Evolutionary conservation across 1,140 invertebrate genomes (phyloP).

Genomic region (Mercenaria mercenaria): DNA sequence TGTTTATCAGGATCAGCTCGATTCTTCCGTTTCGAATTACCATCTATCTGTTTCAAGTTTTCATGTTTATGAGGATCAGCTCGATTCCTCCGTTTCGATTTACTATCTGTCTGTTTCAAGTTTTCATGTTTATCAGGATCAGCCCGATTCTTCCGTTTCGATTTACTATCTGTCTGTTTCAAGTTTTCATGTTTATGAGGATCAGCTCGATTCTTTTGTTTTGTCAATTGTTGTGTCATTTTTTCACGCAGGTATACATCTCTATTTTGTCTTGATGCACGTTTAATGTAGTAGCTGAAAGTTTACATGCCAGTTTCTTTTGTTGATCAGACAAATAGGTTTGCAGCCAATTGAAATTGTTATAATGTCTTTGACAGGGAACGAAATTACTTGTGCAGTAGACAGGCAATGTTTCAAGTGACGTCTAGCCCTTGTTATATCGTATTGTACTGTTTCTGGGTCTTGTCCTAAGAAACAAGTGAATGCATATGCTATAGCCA

Average conservation of each 20-base stretch:
- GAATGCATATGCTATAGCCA: slow-evolving; percentile 26
- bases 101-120: background rate
- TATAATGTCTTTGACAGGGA: background rate
- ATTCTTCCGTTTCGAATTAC: background rate
- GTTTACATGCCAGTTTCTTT: background rate
- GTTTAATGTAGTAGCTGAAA: background rate
- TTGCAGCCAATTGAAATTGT: background rate
- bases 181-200: too few species aligned
- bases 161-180: too few species aligned
- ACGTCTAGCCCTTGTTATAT: background rate
- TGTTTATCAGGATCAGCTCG: background rate
- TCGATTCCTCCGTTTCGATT: background rate
- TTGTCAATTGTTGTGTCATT: too few species aligned
- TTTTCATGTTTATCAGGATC: slow-evolving; percentile 1
- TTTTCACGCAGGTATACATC: too few species aligned
- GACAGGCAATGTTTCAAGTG: background rate
- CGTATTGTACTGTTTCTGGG: background rate
- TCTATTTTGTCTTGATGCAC: too few species aligned
- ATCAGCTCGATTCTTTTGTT: too few species aligned
- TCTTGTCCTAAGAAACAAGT: slow-evolving; percentile 22
- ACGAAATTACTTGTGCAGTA: background rate
- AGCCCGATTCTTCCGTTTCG: background rate
- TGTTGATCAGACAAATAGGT: slow-evolving; percentile 3
- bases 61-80: background rate
- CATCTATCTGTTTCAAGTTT: background rate